Evolutionary conservation across 2,797 vertebrate genomes (phyloP), one percentile per base, ranked within the genome.

Genomic region (Rhinogobio ventralis): DNA sequence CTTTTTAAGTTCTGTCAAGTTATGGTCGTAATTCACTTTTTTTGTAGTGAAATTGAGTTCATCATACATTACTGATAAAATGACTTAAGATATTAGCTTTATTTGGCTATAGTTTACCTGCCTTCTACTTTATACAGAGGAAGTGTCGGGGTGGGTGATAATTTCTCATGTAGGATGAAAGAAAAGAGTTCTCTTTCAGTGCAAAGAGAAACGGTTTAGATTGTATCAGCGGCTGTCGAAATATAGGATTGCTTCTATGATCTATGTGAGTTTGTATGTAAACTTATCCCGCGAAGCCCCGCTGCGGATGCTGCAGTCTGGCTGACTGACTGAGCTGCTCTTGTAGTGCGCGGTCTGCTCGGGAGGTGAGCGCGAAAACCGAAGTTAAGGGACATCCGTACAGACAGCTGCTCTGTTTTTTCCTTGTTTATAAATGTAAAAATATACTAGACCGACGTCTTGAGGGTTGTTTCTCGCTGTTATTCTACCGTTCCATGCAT

Each of bases 241-340:
- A 33, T 69, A 33, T 23, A 25, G 1, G 17, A 9, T 60, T 10
- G 9, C 23, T 55, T 69, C 13, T 11, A 57, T n/a, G 20, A 1
- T 8, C 10, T 33, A 15, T 42, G 17, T 10, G 23, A 39, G 68
- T 45, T 62, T 20, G 53, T 19, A 46, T 55, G 42, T 19, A 71
- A 79, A 78, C 75, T 60, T 84, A 2, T 78, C 25, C 74, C 51
- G 66, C 82, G 74, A 46, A 75, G n/a, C 49, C 64, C 74, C 51
- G 49, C 64, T 46, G 74, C 66, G 75, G 83, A 79, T 79, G 83
- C 83, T 71, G 39, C 83, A 78, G 64, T 84, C 39, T n/a, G 49
- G 4, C 45, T 49, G 71, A 57, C 62, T 78, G 72, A 45, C 60
- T 46, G 64, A 78, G 75, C 57, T 84, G 23, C 55, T 55, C 4